These are phyloP conservation scores for Drosophila lacicola DNA, from an alignment of 2,888 invertebrate species.

Conservation along the genomic window DNA sequence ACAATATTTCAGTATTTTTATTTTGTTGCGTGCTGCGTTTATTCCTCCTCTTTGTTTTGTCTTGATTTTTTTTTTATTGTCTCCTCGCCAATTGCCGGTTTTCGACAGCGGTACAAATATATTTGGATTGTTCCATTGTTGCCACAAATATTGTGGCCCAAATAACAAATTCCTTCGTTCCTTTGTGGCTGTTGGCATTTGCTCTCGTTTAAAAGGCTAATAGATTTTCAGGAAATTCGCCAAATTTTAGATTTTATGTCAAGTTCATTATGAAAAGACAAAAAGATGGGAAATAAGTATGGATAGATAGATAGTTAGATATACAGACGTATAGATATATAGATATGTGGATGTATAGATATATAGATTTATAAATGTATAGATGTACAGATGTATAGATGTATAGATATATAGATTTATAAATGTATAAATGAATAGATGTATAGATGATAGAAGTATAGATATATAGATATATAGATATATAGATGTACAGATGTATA, in stretches of 20 bases:
- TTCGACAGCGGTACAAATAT: conserved; percentile 48
- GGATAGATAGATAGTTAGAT: background rate
- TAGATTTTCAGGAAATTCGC: conserved; percentile 9
- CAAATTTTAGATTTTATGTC: background rate
- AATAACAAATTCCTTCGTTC: conserved; percentile 6
- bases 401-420: too few species aligned
- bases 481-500: too few species aligned
- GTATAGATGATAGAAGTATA: too few species aligned
- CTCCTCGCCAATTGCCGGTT: conserved; percentile 33
- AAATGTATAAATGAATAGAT: too few species aligned
- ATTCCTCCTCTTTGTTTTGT: conserved; percentile 4
- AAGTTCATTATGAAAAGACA: background rate
- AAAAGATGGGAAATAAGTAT: too few species aligned
- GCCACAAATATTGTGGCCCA: conserved; percentile 53
- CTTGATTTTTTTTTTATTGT: conserved; percentile 25
- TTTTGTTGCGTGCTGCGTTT: conserved; percentile 53
- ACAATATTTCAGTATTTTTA: conserved; percentile 60
- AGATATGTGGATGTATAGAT: too few species aligned
- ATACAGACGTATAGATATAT: background rate
- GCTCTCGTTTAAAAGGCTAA: conserved; percentile 11
- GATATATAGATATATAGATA: too few species aligned
- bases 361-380: too few species aligned
- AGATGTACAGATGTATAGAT: too few species aligned
- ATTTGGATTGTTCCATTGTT: conserved; percentile 41
- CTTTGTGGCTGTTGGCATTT: conserved; percentile 6